Conservation (phyloP, 2,888 invertebrate species). For the Rhorus exstirpatorius region DNA sequence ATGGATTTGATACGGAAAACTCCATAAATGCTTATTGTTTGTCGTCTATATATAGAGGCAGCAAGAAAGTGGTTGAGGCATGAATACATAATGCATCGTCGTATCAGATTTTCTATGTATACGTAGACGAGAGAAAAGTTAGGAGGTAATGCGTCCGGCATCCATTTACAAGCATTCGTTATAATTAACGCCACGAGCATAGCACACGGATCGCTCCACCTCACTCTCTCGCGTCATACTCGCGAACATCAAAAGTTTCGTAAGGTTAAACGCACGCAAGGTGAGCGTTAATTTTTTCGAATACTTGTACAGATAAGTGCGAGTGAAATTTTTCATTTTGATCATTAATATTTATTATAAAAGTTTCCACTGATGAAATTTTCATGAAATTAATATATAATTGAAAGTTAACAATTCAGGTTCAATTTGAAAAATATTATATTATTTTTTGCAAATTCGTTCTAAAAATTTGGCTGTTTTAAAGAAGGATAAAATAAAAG, state of each 20-base stretch:
- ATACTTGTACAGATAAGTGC: not conserved
- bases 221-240: slow-evolving; percentile 41
- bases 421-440: too few relatives aligned
- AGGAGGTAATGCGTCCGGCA: slow-evolving; percentile 39
- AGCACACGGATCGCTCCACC: slow-evolving; percentile 41
- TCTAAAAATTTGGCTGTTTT: not conserved
- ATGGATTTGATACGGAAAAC: not conserved
- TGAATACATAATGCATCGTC: slow-evolving; percentile 25
- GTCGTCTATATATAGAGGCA: not conserved
- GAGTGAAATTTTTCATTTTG: not conserved
- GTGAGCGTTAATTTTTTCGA: slow-evolving; percentile 25
- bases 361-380: too few relatives aligned
- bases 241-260: slow-evolving; percentile 27
- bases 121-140: slow-evolving; percentile 32
- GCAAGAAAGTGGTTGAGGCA: slow-evolving; percentile 7
- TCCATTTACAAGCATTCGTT: slow-evolving; percentile 77
- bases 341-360: not conserved
- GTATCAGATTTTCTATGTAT: slow-evolving; percentile 23
- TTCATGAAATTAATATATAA: too few relatives aligned
- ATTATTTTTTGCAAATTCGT: too few relatives aligned
- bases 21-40: not conserved
- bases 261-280: slow-evolving; percentile 20
- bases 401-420: too few relatives aligned
- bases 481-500: not conserved
- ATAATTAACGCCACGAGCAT: slow-evolving; percentile 77